Base-by-base conservation (phyloP, 2,888 invertebrate species). In the Drosophila meridiana region DNA sequence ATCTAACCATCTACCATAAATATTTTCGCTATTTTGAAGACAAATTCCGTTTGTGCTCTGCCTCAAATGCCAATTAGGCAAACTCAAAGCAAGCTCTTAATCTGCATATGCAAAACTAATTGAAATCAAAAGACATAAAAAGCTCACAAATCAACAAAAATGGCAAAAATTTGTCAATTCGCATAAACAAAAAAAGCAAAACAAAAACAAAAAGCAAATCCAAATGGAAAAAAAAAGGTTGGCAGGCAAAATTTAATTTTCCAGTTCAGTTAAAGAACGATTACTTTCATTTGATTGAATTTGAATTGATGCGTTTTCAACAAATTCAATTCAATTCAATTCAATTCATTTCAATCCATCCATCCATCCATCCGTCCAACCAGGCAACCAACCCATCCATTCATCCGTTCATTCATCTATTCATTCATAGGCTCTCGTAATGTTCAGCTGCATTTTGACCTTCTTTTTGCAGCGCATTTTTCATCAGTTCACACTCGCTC, bases 281-380 rank as follows among this genome's bases (percentile, higher is more conserved):
- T 73, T 82, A 84, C 69, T 70, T 80, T 70, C 80, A 47, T 60
- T 78, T 82, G 78, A 82, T 84, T 82, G 82, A 77, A 82, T 84
- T 80, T 53, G 65, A 74, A 66, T 68, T 67, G 68, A 71, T 78
- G 78, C 71, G 71, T 65, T 78, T 60, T 65, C 67, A 60, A 58
- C 67, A 65, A 71, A 78, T 67, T 60, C 63, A 62, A 77, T 73
- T 69, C 69, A 75, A 56, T 53, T 36, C 47, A 64, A 3, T 20
- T 20, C 20, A 71, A 75, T 67, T 60, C 63, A 62, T 78, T 73
- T 69, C 69, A 75, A 56, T 53, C 32, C 47, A 64, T 20, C 20
- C 20, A 3, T 26, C 14, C 63, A 63, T 58, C n/a, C 55, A 68
- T 43, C 34, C 64, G 56, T 36, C 26, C 57, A 45, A 3, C 30